Evolutionary conservation across 2,888 invertebrate species (phyloP).

Genomic region (Apocheima hispidaria): DNA sequence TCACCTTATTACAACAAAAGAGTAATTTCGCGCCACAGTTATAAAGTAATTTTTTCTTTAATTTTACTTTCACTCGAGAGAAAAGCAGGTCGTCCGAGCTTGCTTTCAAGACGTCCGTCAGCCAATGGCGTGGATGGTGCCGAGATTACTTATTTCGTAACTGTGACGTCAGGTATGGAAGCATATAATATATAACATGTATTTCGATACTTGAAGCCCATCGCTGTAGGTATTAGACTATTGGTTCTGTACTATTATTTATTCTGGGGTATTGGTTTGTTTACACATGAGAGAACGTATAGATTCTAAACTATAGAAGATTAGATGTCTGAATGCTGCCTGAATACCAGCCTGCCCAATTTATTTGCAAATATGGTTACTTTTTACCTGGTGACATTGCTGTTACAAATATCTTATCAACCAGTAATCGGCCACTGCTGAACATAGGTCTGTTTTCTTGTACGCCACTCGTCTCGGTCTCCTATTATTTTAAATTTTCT

Average conservation of each 20-base stretch:
- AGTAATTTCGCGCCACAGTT: slow-evolving; percentile 16
- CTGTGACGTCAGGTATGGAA: slow-evolving; percentile 48
- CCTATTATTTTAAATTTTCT: too few relatives aligned
- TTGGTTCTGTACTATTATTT: background rate
- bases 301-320: too few relatives aligned
- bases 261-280: slow-evolving; percentile 1
- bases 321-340: background rate
- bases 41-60: slow-evolving; percentile 50
- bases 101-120: slow-evolving; percentile 62
- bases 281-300: slow-evolving; percentile 3
- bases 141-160: slow-evolving; percentile 55
- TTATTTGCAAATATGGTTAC: background rate
- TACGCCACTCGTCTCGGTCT: too few relatives aligned
- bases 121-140: slow-evolving; percentile 49
- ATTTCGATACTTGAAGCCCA: slow-evolving; percentile 29
- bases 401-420: too few relatives aligned
- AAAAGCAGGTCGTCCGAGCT: slow-evolving; percentile 70
- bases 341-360: background rate
- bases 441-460: too few relatives aligned
- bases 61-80: slow-evolving; percentile 73
- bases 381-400: too few relatives aligned
- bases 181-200: too few relatives aligned
- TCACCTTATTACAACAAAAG: slow-evolving; percentile 13
- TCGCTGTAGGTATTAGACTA: slow-evolving; percentile 1
- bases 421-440: too few relatives aligned